Evolutionary conservation across 2,888 invertebrate genomes (phyloP).

Genomic region (Leptinotarsa rubiginosa): DNA sequence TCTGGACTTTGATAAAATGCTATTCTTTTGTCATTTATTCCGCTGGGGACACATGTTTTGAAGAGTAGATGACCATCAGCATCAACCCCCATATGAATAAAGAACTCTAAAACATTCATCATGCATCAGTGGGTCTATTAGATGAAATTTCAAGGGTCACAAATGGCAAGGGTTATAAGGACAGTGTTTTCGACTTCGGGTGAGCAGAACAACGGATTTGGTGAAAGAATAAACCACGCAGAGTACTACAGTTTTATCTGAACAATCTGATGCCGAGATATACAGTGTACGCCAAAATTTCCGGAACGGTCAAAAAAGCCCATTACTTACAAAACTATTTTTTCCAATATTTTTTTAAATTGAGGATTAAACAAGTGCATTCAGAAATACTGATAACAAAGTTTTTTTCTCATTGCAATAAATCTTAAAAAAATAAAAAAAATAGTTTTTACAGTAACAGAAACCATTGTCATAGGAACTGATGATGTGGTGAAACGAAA

Average conservation of each 20-base stretch:
- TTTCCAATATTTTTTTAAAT: too few relatives aligned
- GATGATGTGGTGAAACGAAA: too few relatives aligned
- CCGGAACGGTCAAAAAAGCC: too few relatives aligned
- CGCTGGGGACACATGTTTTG: slow-evolving; percentile 55
- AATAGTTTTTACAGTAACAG: too few relatives aligned
- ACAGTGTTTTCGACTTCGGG: slow-evolving; percentile 53
- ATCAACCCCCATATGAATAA: slow-evolving; percentile 56
- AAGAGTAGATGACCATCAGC: slow-evolving; percentile 54
- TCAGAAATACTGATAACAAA: too few relatives aligned
- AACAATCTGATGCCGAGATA: neutral
- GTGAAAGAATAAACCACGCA: slow-evolving; percentile 5
- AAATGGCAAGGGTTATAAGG: slow-evolving; percentile 56
- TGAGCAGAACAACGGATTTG: neutral
- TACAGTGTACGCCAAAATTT: too few relatives aligned
- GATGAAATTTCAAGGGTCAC: slow-evolving; percentile 55
- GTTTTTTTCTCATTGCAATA: too few relatives aligned
- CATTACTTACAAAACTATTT: too few relatives aligned
- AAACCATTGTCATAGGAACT: too few relatives aligned
- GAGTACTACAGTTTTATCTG: neutral
- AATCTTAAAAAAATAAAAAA: too few relatives aligned
- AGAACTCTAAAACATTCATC: slow-evolving; percentile 58
- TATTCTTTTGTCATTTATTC: slow-evolving; percentile 49
- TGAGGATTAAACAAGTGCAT: too few relatives aligned
- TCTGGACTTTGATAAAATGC: slow-evolving; percentile 34
- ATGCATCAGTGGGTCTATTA: slow-evolving; percentile 56